Conservation (phyloP, 2,113 vertebrate genomes). For the Amia ocellicauda region DNA sequence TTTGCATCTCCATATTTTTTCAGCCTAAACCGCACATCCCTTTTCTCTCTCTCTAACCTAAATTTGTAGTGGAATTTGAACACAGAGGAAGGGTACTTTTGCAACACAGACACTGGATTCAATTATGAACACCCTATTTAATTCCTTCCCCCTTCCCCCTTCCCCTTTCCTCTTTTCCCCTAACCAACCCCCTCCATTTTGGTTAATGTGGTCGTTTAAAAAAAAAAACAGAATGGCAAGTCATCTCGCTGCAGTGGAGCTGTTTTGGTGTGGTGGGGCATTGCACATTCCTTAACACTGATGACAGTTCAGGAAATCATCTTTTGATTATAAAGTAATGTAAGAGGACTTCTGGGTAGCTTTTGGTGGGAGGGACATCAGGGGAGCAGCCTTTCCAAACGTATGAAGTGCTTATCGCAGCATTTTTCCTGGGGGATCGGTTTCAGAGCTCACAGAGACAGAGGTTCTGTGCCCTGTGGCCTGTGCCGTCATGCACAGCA, state of each 20-base stretch:
- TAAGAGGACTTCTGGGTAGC: constrained; percentile 19
- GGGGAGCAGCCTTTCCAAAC: not conserved
- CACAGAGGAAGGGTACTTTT: not conserved
- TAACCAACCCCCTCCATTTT: not conserved
- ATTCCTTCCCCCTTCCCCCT: too few relatives aligned
- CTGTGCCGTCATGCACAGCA: constrained; percentile 38
- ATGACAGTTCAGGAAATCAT: constrained; percentile 30
- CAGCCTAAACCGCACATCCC: too few relatives aligned
- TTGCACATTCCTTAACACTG: constrained; percentile 28
- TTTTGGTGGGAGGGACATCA: constrained; percentile 14
- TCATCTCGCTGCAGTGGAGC: constrained; percentile 31
- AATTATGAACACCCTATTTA: not conserved
- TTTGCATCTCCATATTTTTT: too few relatives aligned
- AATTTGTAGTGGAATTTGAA: too few relatives aligned
- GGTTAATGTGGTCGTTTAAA: constrained; percentile 11
- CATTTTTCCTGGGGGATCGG: not conserved
- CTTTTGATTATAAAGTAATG: constrained; percentile 40
- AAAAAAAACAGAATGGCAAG: constrained; percentile 27
- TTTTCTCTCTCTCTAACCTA: too few relatives aligned
- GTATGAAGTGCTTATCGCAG: not conserved
- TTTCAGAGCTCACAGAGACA: not conserved
- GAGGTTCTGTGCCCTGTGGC: not conserved
- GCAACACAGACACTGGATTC: not conserved
- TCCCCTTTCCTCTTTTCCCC: too few relatives aligned
- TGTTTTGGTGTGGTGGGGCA: constrained; percentile 19